Evolutionary conservation across 2,113 vertebrate genomes (phyloP).

Genomic region (Perca fluviatilis): DNA sequence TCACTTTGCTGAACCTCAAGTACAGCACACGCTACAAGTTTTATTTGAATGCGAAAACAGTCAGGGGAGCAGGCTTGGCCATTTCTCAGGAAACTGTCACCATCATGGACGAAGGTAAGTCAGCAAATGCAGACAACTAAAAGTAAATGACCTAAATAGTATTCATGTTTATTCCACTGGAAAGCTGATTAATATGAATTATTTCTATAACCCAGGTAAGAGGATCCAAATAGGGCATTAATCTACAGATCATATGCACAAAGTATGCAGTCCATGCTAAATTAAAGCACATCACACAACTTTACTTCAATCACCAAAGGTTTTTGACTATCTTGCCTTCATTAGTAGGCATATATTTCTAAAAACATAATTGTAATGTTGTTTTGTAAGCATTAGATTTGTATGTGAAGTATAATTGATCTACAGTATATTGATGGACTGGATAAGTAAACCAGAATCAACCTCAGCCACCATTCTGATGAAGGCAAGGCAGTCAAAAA

Average conservation of each 20-base stretch:
- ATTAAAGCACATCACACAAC: background rate
- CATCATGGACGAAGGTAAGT: slow-evolving; percentile 95
- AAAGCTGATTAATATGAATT: background rate
- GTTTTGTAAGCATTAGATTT: background rate
- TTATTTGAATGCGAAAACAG: slow-evolving; percentile 93
- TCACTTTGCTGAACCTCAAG: slow-evolving; percentile 93
- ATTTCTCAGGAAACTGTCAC: slow-evolving; percentile 92
- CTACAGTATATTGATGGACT: too few relatives aligned
- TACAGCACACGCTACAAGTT: slow-evolving; percentile 98
- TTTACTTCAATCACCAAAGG: background rate
- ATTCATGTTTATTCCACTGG: background rate
- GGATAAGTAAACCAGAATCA: background rate
- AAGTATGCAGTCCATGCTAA: background rate
- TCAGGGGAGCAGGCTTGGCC: slow-evolving; percentile 88
- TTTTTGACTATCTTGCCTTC: background rate
- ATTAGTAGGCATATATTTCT: background rate
- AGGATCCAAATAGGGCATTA: background rate
- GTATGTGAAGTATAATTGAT: background rate
- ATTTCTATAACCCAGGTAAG: background rate
- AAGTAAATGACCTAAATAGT: background rate
- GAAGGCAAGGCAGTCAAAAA: background rate
- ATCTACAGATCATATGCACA: background rate
- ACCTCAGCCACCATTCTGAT: background rate
- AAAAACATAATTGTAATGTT: background rate
- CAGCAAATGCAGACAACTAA: slow-evolving; percentile 31